These are phyloP conservation scores for Pammene aurita DNA, from an alignment of 2,888 invertebrate species.

Conservation along the genomic window DNA sequence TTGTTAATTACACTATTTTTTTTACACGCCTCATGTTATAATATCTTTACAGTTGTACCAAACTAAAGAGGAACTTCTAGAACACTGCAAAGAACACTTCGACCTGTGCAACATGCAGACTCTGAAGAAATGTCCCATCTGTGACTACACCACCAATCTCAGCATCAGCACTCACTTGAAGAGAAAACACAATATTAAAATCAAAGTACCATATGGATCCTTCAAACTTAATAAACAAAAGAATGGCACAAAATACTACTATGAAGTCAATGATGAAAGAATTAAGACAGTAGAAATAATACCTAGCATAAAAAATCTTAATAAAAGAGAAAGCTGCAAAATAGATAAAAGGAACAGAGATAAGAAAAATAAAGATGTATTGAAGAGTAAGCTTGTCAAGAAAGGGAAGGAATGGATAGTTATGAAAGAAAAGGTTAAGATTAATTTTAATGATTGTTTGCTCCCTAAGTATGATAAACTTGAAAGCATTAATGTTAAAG, in stretches of 20 bases:
- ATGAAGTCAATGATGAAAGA: slow-evolving; percentile 51
- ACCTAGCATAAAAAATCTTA: slow-evolving; percentile 66
- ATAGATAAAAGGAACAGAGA: slow-evolving; percentile 60
- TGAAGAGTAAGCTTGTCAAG: slow-evolving; percentile 63
- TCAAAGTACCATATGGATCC: slow-evolving; percentile 51
- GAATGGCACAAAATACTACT: slow-evolving; percentile 57
- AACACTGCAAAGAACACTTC: slow-evolving; percentile 68
- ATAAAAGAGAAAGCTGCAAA: slow-evolving; percentile 58
- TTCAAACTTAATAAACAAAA: slow-evolving; percentile 53
- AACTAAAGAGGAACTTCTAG: slow-evolving; percentile 59
- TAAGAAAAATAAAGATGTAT: slow-evolving; percentile 51
- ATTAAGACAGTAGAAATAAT: slow-evolving; percentile 62
- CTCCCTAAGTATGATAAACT: slow-evolving; percentile 54
- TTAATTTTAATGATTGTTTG: slow-evolving; percentile 46
- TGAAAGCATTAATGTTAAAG: slow-evolving; percentile 45
- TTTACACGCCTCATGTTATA: too few relatives aligned
- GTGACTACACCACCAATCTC: slow-evolving; percentile 56
- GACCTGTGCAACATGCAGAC: slow-evolving; percentile 62
- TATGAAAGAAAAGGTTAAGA: slow-evolving; percentile 53
- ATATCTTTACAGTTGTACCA: slow-evolving; percentile 62
- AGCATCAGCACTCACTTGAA: slow-evolving; percentile 56
- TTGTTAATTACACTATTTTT: too few relatives aligned
- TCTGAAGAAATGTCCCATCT: slow-evolving; percentile 69
- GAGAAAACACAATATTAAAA: slow-evolving; percentile 52
- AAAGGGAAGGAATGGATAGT: slow-evolving; percentile 67